Evolutionary conservation across 2,113 vertebrate species (phyloP).

Genomic region (Corythornis cristatus): DNA sequence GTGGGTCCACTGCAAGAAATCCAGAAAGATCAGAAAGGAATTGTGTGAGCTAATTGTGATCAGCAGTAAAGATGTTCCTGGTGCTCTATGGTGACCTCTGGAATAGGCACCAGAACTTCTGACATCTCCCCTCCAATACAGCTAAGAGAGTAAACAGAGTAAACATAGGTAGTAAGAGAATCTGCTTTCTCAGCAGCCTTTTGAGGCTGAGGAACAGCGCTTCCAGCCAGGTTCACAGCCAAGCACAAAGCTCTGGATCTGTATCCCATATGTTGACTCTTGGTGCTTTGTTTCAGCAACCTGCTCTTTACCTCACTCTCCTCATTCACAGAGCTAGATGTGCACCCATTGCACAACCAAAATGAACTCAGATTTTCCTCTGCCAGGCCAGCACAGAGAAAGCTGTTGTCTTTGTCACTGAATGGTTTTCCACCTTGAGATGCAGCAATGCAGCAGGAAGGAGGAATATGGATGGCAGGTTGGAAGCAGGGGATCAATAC

Average conservation of each 20-base stretch:
- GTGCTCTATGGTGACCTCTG: neutral
- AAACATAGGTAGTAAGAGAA: neutral
- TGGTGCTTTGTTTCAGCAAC: neutral
- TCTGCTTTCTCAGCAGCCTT: neutral
- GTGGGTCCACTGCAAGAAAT: neutral
- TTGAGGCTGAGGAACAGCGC: neutral
- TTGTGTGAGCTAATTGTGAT: neutral
- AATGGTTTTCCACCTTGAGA: neutral
- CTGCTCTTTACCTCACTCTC: neutral
- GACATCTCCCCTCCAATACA: neutral
- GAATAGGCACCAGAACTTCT: neutral
- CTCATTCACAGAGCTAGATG: neutral
- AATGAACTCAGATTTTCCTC: neutral
- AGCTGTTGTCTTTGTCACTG: neutral
- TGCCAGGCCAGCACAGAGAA: neutral
- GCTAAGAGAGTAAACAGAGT: rapidly evolving
- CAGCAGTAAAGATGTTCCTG: neutral
- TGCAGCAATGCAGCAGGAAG: rapidly evolving
- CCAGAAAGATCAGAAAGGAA: neutral
- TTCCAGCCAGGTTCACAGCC: neutral
- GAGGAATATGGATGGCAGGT: neutral
- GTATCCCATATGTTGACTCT: neutral
- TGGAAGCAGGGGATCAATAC: neutral
- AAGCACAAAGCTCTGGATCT: neutral
- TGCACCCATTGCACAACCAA: neutral